Base-by-base conservation (phyloP, 1,140 invertebrate genomes). In the Epicauta chinensis region DNA sequence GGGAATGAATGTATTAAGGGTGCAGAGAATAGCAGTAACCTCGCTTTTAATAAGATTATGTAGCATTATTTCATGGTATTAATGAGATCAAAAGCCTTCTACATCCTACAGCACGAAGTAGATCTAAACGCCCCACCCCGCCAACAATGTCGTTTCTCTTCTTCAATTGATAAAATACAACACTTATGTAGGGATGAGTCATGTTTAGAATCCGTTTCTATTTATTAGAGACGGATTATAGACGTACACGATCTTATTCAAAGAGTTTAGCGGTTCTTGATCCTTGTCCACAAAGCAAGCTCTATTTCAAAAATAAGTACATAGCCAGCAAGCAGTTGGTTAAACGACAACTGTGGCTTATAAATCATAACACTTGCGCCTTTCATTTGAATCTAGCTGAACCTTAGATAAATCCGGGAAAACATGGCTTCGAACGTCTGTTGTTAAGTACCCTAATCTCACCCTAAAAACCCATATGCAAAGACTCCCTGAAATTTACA, bases 11-110 rank as follows among this genome's bases (percentile, higher is more conserved):
- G 62, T 65, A 66, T 67, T 68, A 68, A 66, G 65, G 65, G 62
- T 68, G 65, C 62, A 66, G 65, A 66, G 61, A 65, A 68, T 61
- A 59, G 67, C 70, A 71, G 71, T 78, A 78, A 75, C 71, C 75
- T 77, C 73, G 65, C 73, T 73, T 76, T 71, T 73, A 75, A 76
- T 79, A 77, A 77, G 75, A 78, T 77, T 77, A 78, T 76, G 73
- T 74, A 75, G 69, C 69, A 78, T 79, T 80, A 80, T 80, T 79
- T 80, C 77, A 73, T 75, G 71, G 73, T 73, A 75, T 75, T 77
- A 77, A 77, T 76, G 75, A 77, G 73, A 77, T 76, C 76, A 77
- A 75, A 76, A 77, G 75, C 75, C 73, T 73, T 73, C 68, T 66
- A 62, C 63, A 64, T 67, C 58, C 58, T 61, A 55, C 53, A 62